These are phyloP conservation scores for Solenodon paradoxus DNA, from an alignment of 2,113 vertebrate species.

Conservation along the genomic window DNA sequence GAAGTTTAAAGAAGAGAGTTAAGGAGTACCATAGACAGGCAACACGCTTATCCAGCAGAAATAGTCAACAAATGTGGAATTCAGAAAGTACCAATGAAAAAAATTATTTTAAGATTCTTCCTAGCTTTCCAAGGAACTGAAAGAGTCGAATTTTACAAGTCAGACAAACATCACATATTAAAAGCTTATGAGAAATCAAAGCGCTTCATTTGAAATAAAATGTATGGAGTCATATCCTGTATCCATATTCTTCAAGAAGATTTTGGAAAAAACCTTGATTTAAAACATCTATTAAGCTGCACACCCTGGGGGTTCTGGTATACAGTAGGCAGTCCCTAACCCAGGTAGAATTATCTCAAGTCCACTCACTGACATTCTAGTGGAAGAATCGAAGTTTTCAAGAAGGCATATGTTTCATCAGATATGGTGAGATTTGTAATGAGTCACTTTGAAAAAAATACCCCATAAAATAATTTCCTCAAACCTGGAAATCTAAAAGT, in stretches of 20 bases:
- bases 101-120: background rate
- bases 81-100: background rate
- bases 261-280: background rate
- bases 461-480: background rate
- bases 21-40: background rate
- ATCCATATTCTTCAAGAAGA: background rate
- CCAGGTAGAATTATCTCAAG: background rate
- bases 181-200: slow-evolving; percentile 45
- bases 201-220: slow-evolving; percentile 32
- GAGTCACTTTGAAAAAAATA: background rate
- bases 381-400: background rate
- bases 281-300: slow-evolving; percentile 14
- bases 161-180: slow-evolving; percentile 31
- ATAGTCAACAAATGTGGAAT: background rate
- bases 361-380: background rate
- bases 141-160: slow-evolving; percentile 4
- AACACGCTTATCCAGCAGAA: background rate
- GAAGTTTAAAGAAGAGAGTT: background rate
- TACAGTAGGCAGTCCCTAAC: background rate
- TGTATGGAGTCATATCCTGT: slow-evolving; percentile 1
- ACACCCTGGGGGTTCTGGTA: background rate
- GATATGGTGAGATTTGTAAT: background rate
- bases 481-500: background rate
- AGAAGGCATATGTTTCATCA: background rate
- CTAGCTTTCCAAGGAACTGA: slow-evolving; percentile 13